Evolutionary conservation across 2,113 vertebrate species (phyloP), one percentile per base, ranked within the genome.

Genomic region (Otolemur garnettii): DNA sequence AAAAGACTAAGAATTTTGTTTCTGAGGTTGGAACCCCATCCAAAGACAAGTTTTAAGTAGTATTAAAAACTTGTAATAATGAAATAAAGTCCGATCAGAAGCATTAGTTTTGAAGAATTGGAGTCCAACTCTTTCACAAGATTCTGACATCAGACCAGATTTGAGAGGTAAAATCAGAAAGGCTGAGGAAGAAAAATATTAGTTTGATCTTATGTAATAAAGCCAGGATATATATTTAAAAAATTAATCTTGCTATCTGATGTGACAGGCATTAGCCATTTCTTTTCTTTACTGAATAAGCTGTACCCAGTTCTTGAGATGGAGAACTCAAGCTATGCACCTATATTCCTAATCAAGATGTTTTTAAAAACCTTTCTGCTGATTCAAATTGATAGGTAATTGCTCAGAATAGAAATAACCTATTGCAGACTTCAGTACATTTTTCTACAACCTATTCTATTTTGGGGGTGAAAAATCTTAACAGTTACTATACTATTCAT

Each of bases 211-310:
- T 53, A 92, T 22, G 78, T 59, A 68, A 26, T 12, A 55, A 0
- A 33, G 21, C 33, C 87, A 81, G 88, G 96, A 95, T 18, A 95
- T 19, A 33, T 12, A 80, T 75, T 96, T 86, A 68, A 92, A 90
- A 98, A 96, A 97, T 42, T 71, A 80, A 96, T 91, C 62, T 82
- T 93, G 53, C 50, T 96, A 38, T 92, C 91, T 97, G 75, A 88
- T 94, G 68, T 88, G 87, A 97, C 95, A 93, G 96, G 19, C 66
- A 96, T 94, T 84, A 97, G 86, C 35, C 45, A 17, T 87, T 84
- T 45, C 66, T 96, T 93, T 93, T 91, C 17, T 78, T 95, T 96
- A 95, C 38, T 94, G 33, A 83, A 81, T 97, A 94, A 95, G 55
- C 91, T 96, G 45, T 75, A 62, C 7, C 1, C 19, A 75, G 75